phyloP scores from a whole-genome alignment of 2,888 invertebrate genomes.

The Magallana nippona region DNA sequence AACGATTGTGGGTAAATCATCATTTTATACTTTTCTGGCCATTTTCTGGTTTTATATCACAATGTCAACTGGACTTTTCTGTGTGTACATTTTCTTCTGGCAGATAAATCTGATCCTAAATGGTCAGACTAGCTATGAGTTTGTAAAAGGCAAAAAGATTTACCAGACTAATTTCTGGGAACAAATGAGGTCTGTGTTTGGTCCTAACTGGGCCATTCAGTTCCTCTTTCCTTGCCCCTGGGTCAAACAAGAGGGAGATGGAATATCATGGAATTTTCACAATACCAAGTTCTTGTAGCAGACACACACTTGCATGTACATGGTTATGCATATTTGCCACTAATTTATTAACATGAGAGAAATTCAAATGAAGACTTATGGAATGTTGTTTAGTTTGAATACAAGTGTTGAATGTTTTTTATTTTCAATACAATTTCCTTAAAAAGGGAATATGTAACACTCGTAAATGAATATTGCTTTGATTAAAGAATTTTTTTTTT shows the following conservation, averaged over 20 bases:
- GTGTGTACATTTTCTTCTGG: constrained; percentile 67
- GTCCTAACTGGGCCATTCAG: constrained; percentile 70
- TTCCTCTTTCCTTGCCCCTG: constrained; percentile 73
- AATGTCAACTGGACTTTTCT: constrained; percentile 58
- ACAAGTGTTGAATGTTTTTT: no score
- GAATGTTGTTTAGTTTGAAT: no score
- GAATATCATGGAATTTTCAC: constrained; percentile 65
- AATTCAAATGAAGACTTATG: no score
- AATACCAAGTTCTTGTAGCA: constrained; percentile 44
- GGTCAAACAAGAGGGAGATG: constrained; percentile 65
- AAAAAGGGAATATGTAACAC: no score
- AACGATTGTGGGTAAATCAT: constrained; percentile 59
- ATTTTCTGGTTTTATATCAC: constrained; percentile 64
- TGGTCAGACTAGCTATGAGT: constrained; percentile 75
- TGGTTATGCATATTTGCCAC: no score
- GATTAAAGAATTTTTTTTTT: no score
- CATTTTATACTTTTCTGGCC: constrained; percentile 54
- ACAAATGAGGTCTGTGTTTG: constrained; percentile 74
- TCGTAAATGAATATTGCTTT: no score
- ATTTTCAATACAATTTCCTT: no score
- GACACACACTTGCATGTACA: neutral
- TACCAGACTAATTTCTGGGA: constrained; percentile 58
- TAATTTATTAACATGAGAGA: no score
- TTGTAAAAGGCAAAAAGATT: constrained; percentile 64
- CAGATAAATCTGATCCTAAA: constrained; percentile 64